These are phyloP conservation scores for Colaptes auratus DNA, from an alignment of 2,113 vertebrate species.

Conservation along the genomic window DNA sequence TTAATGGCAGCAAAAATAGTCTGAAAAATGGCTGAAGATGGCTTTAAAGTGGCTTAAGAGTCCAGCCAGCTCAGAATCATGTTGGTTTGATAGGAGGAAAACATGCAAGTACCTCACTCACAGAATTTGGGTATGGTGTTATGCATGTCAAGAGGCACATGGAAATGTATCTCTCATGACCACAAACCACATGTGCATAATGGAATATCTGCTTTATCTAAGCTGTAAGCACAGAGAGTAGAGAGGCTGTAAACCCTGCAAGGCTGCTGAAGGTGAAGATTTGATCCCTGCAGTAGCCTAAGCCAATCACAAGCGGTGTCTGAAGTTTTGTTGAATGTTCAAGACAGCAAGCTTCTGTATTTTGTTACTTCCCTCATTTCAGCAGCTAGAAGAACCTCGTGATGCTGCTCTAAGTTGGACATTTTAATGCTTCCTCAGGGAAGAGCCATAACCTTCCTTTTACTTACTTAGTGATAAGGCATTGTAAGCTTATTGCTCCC, in stretches of 20 bases:
- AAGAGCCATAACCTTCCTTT: neutral
- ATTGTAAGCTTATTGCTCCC: neutral
- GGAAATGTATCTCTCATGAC: neutral
- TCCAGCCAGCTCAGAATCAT: neutral
- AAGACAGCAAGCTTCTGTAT: neutral
- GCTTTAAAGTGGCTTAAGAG: neutral
- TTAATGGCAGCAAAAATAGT: neutral
- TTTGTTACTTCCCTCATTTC: neutral
- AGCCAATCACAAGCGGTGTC: neutral
- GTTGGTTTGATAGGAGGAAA: neutral
- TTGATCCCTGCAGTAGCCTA: neutral
- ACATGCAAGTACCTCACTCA: neutral
- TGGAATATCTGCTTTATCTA: neutral
- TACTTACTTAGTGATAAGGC: neutral
- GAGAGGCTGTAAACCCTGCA: neutral
- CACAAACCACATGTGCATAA: accelerated
- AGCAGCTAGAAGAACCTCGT: neutral
- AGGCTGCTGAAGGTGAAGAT: neutral
- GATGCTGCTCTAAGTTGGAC: neutral
- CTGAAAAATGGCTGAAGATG: neutral
- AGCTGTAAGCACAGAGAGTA: neutral
- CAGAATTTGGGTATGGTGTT: neutral
- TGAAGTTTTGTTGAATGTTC: neutral
- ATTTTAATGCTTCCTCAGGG: neutral
- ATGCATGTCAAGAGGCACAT: neutral